phyloP scores from a whole-genome alignment of 2,888 invertebrate genomes.

The Muschampia plurimacula region DNA sequence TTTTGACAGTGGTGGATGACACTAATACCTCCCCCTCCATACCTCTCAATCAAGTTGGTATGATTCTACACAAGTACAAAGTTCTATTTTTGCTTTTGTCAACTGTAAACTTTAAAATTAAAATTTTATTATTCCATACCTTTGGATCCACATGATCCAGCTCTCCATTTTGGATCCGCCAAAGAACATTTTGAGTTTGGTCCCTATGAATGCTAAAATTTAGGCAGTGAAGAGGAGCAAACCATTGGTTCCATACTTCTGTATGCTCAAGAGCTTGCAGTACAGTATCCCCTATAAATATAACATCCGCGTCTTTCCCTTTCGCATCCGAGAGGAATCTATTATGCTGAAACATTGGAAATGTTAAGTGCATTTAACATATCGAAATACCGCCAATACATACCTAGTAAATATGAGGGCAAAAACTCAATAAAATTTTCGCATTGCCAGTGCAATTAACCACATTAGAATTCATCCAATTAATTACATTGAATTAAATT shows the following conservation, averaged over 20 bases:
- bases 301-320: slow-evolving; percentile 96
- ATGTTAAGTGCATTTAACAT: slow-evolving; percentile 15
- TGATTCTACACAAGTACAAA: too few relatives aligned
- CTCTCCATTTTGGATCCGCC: slow-evolving; percentile 96
- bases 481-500: slow-evolving; percentile 13
- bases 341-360: slow-evolving; percentile 89
- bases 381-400: slow-evolving; percentile 2
- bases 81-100: background rate
- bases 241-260: slow-evolving; percentile 95
- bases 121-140: slow-evolving; percentile 72
- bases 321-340: slow-evolving; percentile 93
- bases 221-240: slow-evolving; percentile 96
- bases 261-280: slow-evolving; percentile 93
- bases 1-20: background rate
- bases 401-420: background rate
- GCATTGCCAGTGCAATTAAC: slow-evolving; percentile 8
- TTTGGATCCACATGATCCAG: slow-evolving; percentile 95
- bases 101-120: background rate
- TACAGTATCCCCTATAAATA: slow-evolving; percentile 96
- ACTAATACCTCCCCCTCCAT: background rate
- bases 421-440: slow-evolving; percentile 29
- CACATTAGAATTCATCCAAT: slow-evolving; percentile 20
- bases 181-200: slow-evolving; percentile 94
- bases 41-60: background rate
- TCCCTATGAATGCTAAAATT: slow-evolving; percentile 97